Base-by-base conservation (phyloP, 1,140 invertebrate species). In the Ganaspis sp. region DNA sequence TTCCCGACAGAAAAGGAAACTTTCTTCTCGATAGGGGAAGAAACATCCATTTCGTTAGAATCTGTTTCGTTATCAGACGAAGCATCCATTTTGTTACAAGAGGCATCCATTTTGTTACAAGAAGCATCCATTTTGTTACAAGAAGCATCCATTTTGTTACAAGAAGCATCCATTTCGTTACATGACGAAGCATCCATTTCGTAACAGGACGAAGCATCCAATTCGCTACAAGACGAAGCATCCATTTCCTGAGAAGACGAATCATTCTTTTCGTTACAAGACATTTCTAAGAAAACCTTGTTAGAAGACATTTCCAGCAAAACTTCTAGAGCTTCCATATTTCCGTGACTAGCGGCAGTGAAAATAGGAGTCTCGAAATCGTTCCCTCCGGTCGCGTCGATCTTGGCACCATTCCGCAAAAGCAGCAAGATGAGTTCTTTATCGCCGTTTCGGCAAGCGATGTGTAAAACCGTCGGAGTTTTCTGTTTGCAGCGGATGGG, bases 401-500 rank as follows among this genome's bases (percentile, higher is more conserved):
- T 1, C 3, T 74, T 34, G 2, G 72, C 76, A 0, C 72, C 76
- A 23, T 78, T 69, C 17, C 71, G 74, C 9, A 78, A 23, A 0
- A 78, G 72, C 9, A 78, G 72, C 12, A 45, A 26, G 12, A 74
- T 70, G 1, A 40, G 29, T 9, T 71, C 71, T n/a, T 64, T 73
- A 49, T 78, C 70, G 9, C 45, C 23, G 49, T 78, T 70, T 15
- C 64, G 11, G 8, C 74, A 72, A 1, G 76, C 76, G 6, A 40
- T 17, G 19, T 72, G 72, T 38, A 78, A 17, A n/a, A 70, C 15
- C 1, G 19, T 8, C 21, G 1, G 15, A 12, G n/a, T 6, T 4
- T 64, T 49, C n/a, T 9, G 12, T 15, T 15, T 17, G 12, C 11
- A 49, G 4, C n/a, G 9, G 17, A 49, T 15, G 5, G 42, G 12